phyloP scores from a whole-genome alignment of 37 sponge, comb jelly and placozoan species.

The Dysidea cf. avara region DNA sequence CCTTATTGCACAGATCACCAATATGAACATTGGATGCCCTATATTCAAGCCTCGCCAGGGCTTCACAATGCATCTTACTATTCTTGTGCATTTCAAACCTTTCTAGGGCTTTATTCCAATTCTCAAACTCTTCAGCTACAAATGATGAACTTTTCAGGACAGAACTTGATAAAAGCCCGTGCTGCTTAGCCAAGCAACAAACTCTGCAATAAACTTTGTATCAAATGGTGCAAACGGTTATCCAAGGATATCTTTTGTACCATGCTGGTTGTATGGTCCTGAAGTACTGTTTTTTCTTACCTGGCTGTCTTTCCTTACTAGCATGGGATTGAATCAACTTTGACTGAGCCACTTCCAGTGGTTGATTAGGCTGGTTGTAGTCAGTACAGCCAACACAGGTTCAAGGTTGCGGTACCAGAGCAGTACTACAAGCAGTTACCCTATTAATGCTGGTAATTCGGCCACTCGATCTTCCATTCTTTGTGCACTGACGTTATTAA shows the following conservation, averaged over 20 bases:
- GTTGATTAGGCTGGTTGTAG: too few relatives aligned
- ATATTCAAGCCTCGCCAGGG: too few relatives aligned
- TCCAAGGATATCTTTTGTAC: constrained; percentile 47
- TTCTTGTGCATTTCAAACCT: constrained; percentile 17
- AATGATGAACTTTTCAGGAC: not conserved
- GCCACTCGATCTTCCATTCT: too few relatives aligned
- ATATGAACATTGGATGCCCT: too few relatives aligned
- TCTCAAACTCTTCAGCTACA: constrained; percentile 20
- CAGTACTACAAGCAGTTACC: too few relatives aligned
- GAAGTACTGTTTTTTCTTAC: constrained; percentile 26
- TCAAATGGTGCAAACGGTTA: constrained; percentile 38
- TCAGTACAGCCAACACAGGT: too few relatives aligned
- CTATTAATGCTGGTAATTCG: too few relatives aligned
- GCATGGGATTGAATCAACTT: constrained; percentile 1
- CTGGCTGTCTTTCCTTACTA: not conserved
- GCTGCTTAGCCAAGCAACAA: constrained; percentile 22
- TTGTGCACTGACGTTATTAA: too few relatives aligned
- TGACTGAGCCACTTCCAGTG: not conserved
- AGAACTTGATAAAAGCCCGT: constrained; percentile 4
- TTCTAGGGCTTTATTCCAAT: constrained; percentile 42
- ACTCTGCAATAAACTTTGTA: constrained; percentile 18
- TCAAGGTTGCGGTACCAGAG: too few relatives aligned
- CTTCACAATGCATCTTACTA: constrained; percentile 43
- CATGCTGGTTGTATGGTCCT: constrained; percentile 43
- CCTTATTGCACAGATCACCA: too few relatives aligned